Evolutionary conservation across 2,888 invertebrate species (phyloP), one percentile per base, ranked within the genome.

Genomic region (Limnephilus lunatus): DNA sequence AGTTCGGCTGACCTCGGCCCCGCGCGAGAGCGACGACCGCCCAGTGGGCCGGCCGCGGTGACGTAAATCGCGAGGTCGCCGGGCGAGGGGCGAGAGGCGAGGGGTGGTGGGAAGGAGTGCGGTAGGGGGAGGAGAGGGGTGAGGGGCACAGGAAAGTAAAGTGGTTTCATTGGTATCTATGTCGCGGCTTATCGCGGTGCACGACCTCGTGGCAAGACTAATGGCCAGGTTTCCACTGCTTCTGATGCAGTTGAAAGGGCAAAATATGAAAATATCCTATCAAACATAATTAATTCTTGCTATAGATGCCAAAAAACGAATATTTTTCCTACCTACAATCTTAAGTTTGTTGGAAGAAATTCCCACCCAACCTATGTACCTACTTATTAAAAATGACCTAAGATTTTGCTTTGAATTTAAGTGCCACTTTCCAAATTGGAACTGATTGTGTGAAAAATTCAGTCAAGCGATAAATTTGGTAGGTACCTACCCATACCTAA

Each of bases 21-120:
- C 92, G 68, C 19, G 11, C 80, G 90, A 89, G 93, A 90, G 93
- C 92, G 93, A 90, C 90, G 93, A 93, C 93, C 93, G 93, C 88
- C 90, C 85, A 92, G 83, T 92, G 92, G 92, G 92, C 92, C 93
- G 93, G 91, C 91, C 91, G 91, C 82, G 44, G 53, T 93, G 92
- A 92, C 92, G 92, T 90, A 85, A 90, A 86, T 80, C 91, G 92
- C 89, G 90, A 91, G 93, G 91, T 82, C 92, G 89, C 30, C 53
- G 32, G 48, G 83, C 68, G 39, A 68, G 89, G 90, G 85, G n/a
- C 25, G 25, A 81, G 25, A n/a, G 68, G 25, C 31, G 83, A 0
- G 53, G 44, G 31, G 15, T 12, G 44, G 68, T 19, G 68, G 68
- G 25, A 7, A 3, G 68, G 9, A 53, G 44, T 48, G 48, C 44